phyloP scores from a whole-genome alignment of 2,113 vertebrate species.

The Tragelaphus scriptus region DNA sequence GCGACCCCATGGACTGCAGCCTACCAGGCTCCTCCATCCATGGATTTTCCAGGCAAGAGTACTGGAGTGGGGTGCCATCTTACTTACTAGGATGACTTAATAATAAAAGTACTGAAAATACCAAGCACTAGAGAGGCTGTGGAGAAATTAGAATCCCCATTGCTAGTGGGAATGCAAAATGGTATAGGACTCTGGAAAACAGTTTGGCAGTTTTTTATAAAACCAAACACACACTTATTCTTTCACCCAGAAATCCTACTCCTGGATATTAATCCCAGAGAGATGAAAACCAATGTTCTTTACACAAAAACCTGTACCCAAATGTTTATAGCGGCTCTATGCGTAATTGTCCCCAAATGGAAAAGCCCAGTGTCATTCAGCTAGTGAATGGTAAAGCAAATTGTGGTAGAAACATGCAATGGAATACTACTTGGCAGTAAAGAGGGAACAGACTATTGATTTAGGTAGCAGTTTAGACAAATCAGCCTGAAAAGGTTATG shows the following conservation, averaged over 20 bases:
- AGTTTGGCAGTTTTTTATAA: neutral
- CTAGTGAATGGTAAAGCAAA: neutral
- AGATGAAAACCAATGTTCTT: neutral
- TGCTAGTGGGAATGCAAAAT: neutral
- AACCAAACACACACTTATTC: neutral
- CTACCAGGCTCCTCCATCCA: no score
- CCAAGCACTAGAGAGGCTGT: neutral
- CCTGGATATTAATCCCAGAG: neutral
- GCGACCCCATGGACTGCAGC: no score
- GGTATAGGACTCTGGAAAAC: neutral
- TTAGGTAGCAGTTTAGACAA: neutral
- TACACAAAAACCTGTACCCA: neutral
- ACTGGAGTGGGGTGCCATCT: no score
- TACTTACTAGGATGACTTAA: neutral
- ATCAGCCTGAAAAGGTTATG: neutral
- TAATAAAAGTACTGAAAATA: constrained; percentile 6
- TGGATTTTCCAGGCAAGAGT: no score
- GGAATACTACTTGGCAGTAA: neutral
- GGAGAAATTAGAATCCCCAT: neutral
- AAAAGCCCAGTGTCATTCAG: neutral
- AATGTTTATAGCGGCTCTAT: neutral
- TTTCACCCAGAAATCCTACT: neutral
- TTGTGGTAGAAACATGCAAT: neutral
- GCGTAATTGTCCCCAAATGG: neutral
- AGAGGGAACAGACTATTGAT: neutral